Evolutionary conservation across 2,797 vertebrate species (phyloP), one percentile per base, ranked within the genome.

Genomic region (Xiphophorus birchmanni): DNA sequence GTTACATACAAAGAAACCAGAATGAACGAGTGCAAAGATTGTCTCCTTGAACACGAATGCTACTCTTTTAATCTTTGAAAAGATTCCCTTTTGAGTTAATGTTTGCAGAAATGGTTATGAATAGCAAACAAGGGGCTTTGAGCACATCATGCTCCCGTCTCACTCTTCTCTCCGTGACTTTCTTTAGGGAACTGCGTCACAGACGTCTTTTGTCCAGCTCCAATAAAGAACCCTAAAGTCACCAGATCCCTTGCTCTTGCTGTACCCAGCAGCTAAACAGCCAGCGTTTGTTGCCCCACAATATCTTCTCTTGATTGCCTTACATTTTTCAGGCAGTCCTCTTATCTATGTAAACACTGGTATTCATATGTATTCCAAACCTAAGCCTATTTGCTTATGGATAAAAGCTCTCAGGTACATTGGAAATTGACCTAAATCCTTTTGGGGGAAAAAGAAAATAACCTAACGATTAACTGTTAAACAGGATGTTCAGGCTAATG

Each of bases 21-120:
- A 52, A 42, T 63, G 10, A 60, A 50, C n/a, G 32, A 29, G 21
- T 11, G 29, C 29, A 40, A 37, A 42, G 13, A 69, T 52, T 18
- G 37, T 18, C 75, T 48, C 58, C 29, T 13, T 40, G 47, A 63
- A 12, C 52, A 60, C 76, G 26, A 58, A 63, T 82, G 78, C 86
- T 17, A 73, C 23, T 69, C 67, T 72, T 69, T 82, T 72, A 90
- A 85, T 87, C 48, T 88, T 89, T 91, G 73, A 67, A 74, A 73
- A 74, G 2, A 80, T 82, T 50, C 1, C 54, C 40, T 45, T 67
- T 86, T 79, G 21, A 80, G 91, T 91, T 90, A 85, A 87, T 89
- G 74, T 92, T 89, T 87, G 84, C 47, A 77, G 73, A 78, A 86
- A 83, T 83, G 71, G 1, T 44, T 42, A 80, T 90, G 87, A 87